Base-by-base conservation (phyloP, 2,888 invertebrate genomes). In the Drosophila hawaiiensis region DNA sequence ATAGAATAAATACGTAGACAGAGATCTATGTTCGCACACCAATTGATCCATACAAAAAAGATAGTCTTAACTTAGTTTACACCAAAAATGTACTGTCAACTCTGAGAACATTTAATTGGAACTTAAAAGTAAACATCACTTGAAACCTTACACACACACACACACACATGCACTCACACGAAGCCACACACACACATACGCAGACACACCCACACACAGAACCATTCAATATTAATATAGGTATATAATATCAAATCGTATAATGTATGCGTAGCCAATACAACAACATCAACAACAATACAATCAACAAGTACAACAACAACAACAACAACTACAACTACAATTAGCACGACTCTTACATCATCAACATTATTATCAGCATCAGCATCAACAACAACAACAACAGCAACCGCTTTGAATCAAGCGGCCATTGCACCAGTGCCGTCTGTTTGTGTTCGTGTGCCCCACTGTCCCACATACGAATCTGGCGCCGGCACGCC, bases 391-490 rank as follows among this genome's bases (percentile, higher is more conserved):
- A 79, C 89, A 55, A 29, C 29, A 69, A 76, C 79, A 69, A 76
- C 79, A 63, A 79, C 83, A 76, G 81, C 90, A 83, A 90, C 84
- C 77, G 82, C 85, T 79, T 79, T 76, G 55, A 64, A 63, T 56
- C 79, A 82, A 80, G 84, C 89, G 90, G 90, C 92, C 73, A 72
- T 76, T 82, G 82, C 82, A 83, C 92, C 93, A 83, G 92, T 94
- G 92, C 94, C 94, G 82, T 93, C 94, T 86, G 94, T 94, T 85
- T 94, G 94, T 93, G 93, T 94, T 74, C 93, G 93, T 91, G 94
- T 94, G 89, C 93, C 94, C 82, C 92, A 93, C 84, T 93, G 92
- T 90, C 93, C 93, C 84, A 93, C 91, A 91, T 91, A 92, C 82
- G 91, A 92, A 70, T 92, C 91, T 66, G 92, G 91, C 76, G 84